Conservation (phyloP, 2,888 invertebrate genomes). For the Heliconius ismenius region DNA sequence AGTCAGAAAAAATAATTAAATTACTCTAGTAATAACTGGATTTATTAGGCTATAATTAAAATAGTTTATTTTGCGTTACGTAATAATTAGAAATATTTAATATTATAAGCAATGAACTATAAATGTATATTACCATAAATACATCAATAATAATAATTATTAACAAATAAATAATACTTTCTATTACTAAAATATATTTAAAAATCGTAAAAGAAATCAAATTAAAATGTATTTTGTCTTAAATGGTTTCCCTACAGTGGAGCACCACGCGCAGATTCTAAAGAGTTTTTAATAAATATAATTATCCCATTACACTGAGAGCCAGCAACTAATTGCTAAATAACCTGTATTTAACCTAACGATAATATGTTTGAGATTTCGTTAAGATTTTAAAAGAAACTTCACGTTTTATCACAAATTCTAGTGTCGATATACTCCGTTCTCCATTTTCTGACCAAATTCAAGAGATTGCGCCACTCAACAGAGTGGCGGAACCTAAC, state of each 20-base stretch:
- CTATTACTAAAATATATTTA: neutral
- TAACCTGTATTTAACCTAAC: conserved; percentile 37
- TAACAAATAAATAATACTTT: too few species aligned
- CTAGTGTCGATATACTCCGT: neutral
- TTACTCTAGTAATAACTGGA: neutral
- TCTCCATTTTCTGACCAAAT: neutral
- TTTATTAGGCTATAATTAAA: neutral
- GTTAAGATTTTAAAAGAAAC: neutral
- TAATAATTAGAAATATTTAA: too few species aligned
- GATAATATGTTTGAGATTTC: conserved; percentile 34
- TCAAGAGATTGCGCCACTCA: neutral
- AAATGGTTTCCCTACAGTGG: conserved; percentile 24
- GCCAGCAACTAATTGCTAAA: conserved; percentile 38
- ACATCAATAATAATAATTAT: too few species aligned
- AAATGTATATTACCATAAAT: too few species aligned
- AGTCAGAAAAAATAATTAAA: neutral
- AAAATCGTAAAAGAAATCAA: neutral
- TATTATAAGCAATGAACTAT: too few species aligned
- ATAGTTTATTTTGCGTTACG: too few species aligned
- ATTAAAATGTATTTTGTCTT: neutral
- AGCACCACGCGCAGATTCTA: conserved; percentile 35
- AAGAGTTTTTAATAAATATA: conserved; percentile 50
- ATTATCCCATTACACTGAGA: conserved; percentile 46
- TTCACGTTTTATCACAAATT: neutral
- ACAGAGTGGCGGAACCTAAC: neutral